phyloP scores from a whole-genome alignment of 2,113 vertebrate genomes.

The Delphinus delphis region DNA sequence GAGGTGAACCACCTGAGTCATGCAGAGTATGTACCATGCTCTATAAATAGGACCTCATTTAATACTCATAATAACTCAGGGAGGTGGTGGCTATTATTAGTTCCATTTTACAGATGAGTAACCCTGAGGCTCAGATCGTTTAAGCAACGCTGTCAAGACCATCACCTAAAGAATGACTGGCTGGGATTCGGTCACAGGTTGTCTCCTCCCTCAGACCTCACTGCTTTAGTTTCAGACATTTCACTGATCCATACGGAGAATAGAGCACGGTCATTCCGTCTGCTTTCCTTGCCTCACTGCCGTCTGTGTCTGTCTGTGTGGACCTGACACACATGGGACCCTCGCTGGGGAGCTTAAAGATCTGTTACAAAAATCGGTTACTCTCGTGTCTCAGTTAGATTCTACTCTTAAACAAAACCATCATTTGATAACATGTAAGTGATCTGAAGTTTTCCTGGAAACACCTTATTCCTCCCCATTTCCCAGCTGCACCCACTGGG shows the following conservation, averaged over 20 bases:
- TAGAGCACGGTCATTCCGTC: background rate
- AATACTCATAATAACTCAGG: background rate
- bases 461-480: no score
- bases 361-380: background rate
- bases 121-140: background rate
- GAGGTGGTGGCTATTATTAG: background rate
- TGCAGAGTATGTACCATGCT: background rate
- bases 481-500: background rate
- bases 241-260: background rate
- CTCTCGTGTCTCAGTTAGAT: background rate
- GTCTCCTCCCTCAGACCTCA: background rate
- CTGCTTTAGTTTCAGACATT: no score
- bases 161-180: background rate
- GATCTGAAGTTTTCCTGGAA: no score
- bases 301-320: background rate
- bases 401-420: background rate
- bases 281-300: background rate
- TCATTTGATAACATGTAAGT: background rate
- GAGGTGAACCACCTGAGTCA: background rate
- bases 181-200: no score
- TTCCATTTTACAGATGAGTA: background rate
- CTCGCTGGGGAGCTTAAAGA: background rate
- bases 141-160: background rate
- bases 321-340: background rate
- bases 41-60: background rate